These are phyloP conservation scores for Lepus townsendii DNA, from an alignment of 2,797 vertebrate genomes.

Conservation along the genomic window DNA sequence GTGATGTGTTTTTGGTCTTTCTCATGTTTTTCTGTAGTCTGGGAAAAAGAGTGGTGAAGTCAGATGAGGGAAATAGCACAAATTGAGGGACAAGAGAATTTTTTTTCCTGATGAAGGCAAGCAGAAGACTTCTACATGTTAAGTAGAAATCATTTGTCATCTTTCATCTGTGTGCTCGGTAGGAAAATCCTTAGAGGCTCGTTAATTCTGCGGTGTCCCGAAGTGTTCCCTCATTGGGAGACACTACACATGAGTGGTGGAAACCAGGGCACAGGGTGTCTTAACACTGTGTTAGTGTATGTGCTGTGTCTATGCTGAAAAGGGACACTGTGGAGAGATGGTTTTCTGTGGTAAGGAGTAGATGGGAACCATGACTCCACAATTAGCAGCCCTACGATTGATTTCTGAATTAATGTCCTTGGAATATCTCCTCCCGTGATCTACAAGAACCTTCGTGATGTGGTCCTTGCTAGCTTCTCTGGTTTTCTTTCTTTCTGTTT, in stretches of 20 bases:
- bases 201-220: background rate
- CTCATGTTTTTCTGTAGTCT: slow-evolving; percentile 61
- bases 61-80: background rate
- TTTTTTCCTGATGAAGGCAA: background rate
- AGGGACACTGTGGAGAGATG: background rate
- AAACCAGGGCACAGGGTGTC: background rate
- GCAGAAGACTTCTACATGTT: background rate
- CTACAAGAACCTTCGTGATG: background rate
- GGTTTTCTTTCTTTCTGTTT: background rate
- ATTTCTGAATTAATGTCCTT: background rate
- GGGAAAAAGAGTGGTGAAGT: background rate
- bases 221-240: background rate
- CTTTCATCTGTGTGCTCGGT: background rate
- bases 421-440: background rate
- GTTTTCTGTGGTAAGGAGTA: background rate
- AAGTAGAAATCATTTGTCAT: background rate
- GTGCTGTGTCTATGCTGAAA: background rate
- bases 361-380: background rate
- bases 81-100: background rate
- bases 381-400: background rate
- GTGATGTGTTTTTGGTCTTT: slow-evolving; percentile 52
- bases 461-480: background rate
- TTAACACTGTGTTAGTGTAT: background rate
- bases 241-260: background rate
- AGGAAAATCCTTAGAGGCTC: background rate